Conservation (phyloP, 2,113 vertebrate species). For the Hydrochoerus hydrochaeris region DNA sequence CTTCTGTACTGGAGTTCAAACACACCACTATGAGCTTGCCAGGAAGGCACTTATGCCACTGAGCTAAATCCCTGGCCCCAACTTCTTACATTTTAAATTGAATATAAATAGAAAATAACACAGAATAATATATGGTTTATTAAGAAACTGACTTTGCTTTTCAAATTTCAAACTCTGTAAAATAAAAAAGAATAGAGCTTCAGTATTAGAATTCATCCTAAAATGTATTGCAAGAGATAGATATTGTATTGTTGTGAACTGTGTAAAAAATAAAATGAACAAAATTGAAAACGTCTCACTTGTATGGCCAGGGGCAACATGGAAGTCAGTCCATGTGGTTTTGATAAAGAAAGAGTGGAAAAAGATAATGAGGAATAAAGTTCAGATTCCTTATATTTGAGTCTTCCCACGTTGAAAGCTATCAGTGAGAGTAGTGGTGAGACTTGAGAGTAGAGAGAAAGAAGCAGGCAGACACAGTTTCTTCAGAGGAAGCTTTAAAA, state of each 20-base stretch:
- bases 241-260: neutral
- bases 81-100: neutral
- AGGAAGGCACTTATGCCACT: no score
- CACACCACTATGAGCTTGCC: no score
- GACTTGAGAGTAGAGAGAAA: neutral
- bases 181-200: neutral
- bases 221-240: neutral
- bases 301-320: neutral
- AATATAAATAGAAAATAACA: neutral
- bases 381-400: neutral
- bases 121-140: neutral
- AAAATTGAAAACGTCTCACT: neutral
- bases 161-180: neutral
- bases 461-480: neutral
- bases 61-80: no score
- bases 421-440: neutral
- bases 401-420: neutral
- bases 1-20: no score
- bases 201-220: neutral
- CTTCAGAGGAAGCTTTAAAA: neutral
- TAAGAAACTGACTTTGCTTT: neutral
- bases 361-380: neutral
- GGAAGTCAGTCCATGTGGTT: neutral
- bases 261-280: neutral
- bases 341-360: neutral